These are phyloP conservation scores for Temnothorax curvispinosus DNA, from an alignment of 1,140 invertebrate genomes.

Conservation along the genomic window DNA sequence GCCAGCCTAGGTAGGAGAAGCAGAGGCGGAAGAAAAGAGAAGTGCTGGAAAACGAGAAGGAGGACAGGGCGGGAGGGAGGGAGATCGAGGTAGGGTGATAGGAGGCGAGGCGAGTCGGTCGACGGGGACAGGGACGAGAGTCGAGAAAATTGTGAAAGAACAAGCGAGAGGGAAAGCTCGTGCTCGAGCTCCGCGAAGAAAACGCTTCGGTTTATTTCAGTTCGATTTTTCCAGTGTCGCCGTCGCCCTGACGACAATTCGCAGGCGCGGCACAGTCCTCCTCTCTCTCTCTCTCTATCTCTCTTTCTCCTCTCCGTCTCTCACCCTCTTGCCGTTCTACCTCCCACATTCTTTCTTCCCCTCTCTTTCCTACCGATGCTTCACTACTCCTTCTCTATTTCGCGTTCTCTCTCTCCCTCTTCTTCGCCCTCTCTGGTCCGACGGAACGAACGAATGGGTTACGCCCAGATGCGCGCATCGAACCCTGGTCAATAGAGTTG, in stretches of 20 bases:
- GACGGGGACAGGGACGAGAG: slow-evolving; percentile 19
- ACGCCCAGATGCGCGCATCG: slow-evolving; percentile 87
- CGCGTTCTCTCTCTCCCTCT: slow-evolving; percentile 66
- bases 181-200: slow-evolving; percentile 78
- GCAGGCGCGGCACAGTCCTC: slow-evolving; percentile 83
- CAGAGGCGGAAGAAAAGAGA: slow-evolving; percentile 49
- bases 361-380: slow-evolving; percentile 60
- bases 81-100: slow-evolving; percentile 25
- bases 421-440: slow-evolving; percentile 71
- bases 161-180: slow-evolving; percentile 45
- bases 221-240: slow-evolving; percentile 86
- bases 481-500: slow-evolving; percentile 85
- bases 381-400: slow-evolving; percentile 70
- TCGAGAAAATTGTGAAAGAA: slow-evolving; percentile 64
- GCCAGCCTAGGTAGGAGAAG: slow-evolving; percentile 55
- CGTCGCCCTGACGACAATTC: slow-evolving; percentile 85
- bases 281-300: slow-evolving; percentile 62
- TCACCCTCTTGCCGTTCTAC: slow-evolving; percentile 67
- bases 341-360: slow-evolving; percentile 68
- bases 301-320: slow-evolving; percentile 65
- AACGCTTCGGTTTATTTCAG: slow-evolving; percentile 85
- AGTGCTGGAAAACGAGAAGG: slow-evolving; percentile 53
- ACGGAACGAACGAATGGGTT: slow-evolving; percentile 83
- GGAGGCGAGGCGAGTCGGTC: slow-evolving; percentile 30
- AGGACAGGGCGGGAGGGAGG: slow-evolving; percentile 36